A percentile compares a stretch with the other conserved stretches of the same genome.
Evolutionary conservation across 2,888 invertebrate genomes (phyloP).

Genomic region (Phyto melanocephala): DNA sequence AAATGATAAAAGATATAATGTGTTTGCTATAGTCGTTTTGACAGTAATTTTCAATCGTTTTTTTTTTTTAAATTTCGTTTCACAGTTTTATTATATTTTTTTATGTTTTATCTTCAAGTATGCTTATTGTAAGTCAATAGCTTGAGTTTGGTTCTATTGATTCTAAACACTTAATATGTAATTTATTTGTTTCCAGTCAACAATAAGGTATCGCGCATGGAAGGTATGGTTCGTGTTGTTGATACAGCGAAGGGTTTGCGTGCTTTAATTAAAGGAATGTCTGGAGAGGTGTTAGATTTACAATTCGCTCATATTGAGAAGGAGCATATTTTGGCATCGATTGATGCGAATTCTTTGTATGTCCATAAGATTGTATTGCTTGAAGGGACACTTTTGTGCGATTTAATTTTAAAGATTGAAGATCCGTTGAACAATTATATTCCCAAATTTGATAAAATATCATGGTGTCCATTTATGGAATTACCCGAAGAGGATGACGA

Average conservation of each 20-base stretch:
- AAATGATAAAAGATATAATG: no score
- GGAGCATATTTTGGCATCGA: conserved; percentile 89
- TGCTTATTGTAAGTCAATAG: no score
- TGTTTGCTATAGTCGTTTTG: no score
- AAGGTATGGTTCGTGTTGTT: conserved; percentile 90
- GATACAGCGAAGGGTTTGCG: conserved; percentile 84
- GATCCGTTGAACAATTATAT: conserved; percentile 77
- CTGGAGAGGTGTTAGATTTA: conserved; percentile 92
- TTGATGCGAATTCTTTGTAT: conserved; percentile 92
- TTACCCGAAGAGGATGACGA: conserved; percentile 79
- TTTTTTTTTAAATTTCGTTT: no score
- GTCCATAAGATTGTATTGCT: conserved; percentile 87
- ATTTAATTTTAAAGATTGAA: conserved; percentile 78
- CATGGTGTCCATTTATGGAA: conserved; percentile 92
- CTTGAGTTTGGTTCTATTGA: no score
- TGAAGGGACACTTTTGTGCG: conserved; percentile 81
- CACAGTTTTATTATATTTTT: no score
- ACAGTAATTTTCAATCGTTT: no score
- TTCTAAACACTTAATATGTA: no score
- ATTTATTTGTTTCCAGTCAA: conserved; percentile 70
- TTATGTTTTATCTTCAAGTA: no score
- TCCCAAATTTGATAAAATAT: conserved; percentile 84
- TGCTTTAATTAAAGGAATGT: conserved; percentile 91
- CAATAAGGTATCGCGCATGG: conserved; percentile 77
- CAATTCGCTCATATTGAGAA: conserved; percentile 91